Percentiles rank a stretch among this genome's conserved stretches.
Evolutionary conservation across 1,140 invertebrate genomes (phyloP).

Genomic region (Achroia grisella): DNA sequence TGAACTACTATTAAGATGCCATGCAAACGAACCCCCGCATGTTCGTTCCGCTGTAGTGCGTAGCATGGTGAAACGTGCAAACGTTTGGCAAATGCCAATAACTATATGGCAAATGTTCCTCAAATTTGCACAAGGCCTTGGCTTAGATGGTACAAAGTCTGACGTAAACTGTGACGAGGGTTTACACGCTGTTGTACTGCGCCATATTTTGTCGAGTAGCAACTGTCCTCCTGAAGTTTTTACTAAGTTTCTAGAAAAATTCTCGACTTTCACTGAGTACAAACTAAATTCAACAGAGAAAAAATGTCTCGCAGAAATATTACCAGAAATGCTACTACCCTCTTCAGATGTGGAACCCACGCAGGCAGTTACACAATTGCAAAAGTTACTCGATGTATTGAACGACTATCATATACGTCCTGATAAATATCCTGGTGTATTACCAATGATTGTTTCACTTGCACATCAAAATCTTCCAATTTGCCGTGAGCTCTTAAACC

Average conservation of each 20-base stretch:
- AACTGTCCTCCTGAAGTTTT: slow-evolving; percentile 9
- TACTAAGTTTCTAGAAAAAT: slow-evolving; percentile 22
- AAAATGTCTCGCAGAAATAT: slow-evolving; percentile 10
- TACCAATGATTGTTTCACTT: slow-evolving; percentile 11
- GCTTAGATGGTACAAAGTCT: slow-evolving; percentile 25
- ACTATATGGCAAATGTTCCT: slow-evolving; percentile 32
- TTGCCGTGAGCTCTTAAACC: slow-evolving; percentile 11
- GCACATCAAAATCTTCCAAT: slow-evolving; percentile 15
- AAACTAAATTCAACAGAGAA: slow-evolving; percentile 26
- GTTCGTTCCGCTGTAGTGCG: slow-evolving; percentile 37
- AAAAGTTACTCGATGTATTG: slow-evolving; percentile 9
- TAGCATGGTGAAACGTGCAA: slow-evolving; percentile 38
- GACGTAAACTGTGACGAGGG: slow-evolving; percentile 32
- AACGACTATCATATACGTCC: slow-evolving; percentile 4
- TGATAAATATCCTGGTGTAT: background rate
- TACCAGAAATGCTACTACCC: slow-evolving; percentile 21
- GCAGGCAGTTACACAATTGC: background rate
- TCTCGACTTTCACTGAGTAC: slow-evolving; percentile 36
- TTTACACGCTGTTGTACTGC: slow-evolving; percentile 38
- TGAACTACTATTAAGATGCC: slow-evolving; percentile 20
- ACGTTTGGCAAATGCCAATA: slow-evolving; percentile 33
- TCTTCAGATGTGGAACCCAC: background rate
- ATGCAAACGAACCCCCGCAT: slow-evolving; percentile 37
- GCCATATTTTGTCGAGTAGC: slow-evolving; percentile 19
- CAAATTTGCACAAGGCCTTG: slow-evolving; percentile 30